phyloP scores from a whole-genome alignment of 2,888 invertebrate species.

The Phengaris arion region DNA sequence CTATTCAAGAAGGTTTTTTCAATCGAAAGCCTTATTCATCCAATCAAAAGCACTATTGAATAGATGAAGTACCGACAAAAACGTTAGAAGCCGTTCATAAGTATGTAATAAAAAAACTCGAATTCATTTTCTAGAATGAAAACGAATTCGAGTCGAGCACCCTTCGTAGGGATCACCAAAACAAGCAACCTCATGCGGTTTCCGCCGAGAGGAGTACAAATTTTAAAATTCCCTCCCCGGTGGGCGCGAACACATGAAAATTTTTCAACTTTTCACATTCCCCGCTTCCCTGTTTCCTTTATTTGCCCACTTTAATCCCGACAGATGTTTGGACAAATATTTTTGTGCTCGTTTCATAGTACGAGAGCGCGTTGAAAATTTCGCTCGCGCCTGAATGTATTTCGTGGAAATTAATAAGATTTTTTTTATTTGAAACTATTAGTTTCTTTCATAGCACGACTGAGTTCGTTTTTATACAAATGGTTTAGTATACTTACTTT shows the following conservation, averaged over 20 bases:
- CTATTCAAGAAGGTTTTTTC: no score
- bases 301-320: slow-evolving; percentile 37
- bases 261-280: slow-evolving; percentile 42
- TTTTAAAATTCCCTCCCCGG: slow-evolving; percentile 57
- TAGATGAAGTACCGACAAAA: no score
- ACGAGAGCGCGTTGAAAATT: slow-evolving; percentile 5
- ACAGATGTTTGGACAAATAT: slow-evolving; percentile 30
- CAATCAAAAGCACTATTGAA: no score
- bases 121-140: neutral
- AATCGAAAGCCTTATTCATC: no score
- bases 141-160: slow-evolving; percentile 4
- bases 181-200: slow-evolving; percentile 45
- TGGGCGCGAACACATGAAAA: slow-evolving; percentile 52
- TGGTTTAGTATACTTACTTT: no score
- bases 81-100: no score
- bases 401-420: neutral
- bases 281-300: slow-evolving; percentile 44
- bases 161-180: slow-evolving; percentile 17
- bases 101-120: neutral
- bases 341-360: slow-evolving; percentile 19
- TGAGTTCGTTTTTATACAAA: no score
- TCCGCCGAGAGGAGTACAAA: slow-evolving; percentile 54
- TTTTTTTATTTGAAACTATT: neutral
- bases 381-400: neutral
- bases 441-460: no score